These are phyloP conservation scores for Ficedula albicollis DNA, from an alignment of 2,797 vertebrate species.

Conservation along the genomic window DNA sequence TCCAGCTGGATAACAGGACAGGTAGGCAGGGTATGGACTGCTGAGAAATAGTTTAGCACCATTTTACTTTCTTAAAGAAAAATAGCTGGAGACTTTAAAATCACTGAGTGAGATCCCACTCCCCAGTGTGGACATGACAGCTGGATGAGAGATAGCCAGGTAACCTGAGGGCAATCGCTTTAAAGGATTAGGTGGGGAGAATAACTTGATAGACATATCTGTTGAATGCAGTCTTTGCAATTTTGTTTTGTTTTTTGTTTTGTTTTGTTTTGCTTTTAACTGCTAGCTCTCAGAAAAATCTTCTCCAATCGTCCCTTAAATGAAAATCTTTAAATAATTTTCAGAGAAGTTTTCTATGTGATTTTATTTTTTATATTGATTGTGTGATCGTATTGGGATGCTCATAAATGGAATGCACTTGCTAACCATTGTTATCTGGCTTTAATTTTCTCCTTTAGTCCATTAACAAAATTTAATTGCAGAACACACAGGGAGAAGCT, in stretches of 20 bases:
- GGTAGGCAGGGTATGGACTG: neutral
- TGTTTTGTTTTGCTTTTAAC: too few relatives aligned
- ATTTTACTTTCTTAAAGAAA: neutral
- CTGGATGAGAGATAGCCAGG: neutral
- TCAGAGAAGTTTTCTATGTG: neutral
- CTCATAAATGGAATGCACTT: neutral
- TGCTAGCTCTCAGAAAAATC: neutral
- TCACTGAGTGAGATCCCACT: neutral
- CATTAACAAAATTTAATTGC: neutral
- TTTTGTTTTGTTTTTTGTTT: too few relatives aligned
- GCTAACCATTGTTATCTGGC: neutral
- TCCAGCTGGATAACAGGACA: neutral
- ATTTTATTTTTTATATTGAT: neutral
- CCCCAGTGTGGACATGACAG: neutral
- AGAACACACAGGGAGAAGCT: neutral
- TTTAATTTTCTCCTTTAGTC: neutral
- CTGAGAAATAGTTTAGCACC: neutral
- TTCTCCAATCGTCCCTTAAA: neutral
- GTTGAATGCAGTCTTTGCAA: neutral
- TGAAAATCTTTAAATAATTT: neutral
- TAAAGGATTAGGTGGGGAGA: neutral
- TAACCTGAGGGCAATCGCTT: neutral
- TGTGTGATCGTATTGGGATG: rapidly evolving
- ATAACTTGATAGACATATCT: neutral
- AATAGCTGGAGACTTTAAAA: conserved; percentile 2